phyloP scores from a whole-genome alignment of 2,888 invertebrate genomes.

The Diogma glabrata region DNA sequence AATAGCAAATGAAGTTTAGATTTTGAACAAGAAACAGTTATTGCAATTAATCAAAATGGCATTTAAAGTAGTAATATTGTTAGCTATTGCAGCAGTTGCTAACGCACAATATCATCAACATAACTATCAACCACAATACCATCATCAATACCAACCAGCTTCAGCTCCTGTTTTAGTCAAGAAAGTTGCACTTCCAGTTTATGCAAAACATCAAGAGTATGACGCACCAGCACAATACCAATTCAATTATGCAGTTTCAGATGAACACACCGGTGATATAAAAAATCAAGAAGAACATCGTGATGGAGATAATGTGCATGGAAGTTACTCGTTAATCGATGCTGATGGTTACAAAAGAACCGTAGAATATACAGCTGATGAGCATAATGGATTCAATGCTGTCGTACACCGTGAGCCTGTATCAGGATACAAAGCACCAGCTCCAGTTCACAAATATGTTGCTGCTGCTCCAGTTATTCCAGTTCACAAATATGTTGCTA shows the following conservation, averaged over 20 bases:
- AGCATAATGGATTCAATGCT: conserved; percentile 43
- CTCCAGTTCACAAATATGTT: conserved; percentile 10
- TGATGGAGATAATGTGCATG: conserved; percentile 41
- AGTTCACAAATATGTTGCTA: conserved; percentile 15
- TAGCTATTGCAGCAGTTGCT: too few relatives aligned
- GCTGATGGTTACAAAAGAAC: conserved; percentile 42
- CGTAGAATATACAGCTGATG: conserved; percentile 43
- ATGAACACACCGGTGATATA: conserved; percentile 40
- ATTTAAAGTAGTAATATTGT: too few relatives aligned
- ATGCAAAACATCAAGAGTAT: conserved; percentile 18
- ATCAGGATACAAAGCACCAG: conserved; percentile 13
- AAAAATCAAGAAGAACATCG: conserved; percentile 42
- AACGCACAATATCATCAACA: too few relatives aligned
- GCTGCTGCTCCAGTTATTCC: conserved; percentile 16
- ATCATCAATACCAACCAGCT: background rate
- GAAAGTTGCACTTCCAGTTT: background rate
- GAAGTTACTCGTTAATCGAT: conserved; percentile 41
- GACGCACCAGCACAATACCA: conserved; percentile 32
- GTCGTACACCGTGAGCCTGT: conserved; percentile 40
- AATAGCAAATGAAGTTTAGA: too few relatives aligned
- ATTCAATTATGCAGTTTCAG: conserved; percentile 36
- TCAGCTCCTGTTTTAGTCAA: background rate
- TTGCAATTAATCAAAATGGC: too few relatives aligned
- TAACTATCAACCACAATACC: background rate
- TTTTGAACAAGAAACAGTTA: too few relatives aligned